phyloP scores from a whole-genome alignment of 2,797 vertebrate species.

The Poeciliopsis presidionis region DNA sequence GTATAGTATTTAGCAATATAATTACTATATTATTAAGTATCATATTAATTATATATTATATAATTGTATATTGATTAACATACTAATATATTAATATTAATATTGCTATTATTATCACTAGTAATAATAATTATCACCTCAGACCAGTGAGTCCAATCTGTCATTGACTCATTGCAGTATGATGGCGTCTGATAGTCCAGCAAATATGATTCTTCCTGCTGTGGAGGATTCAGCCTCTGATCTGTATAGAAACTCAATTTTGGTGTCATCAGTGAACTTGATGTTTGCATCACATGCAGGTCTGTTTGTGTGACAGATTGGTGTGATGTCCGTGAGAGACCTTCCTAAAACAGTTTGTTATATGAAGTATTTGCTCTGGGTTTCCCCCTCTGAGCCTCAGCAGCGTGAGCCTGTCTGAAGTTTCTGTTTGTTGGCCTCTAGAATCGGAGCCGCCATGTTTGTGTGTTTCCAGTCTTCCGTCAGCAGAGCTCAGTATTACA shows the following conservation, averaged over 20 bases:
- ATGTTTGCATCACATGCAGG: neutral
- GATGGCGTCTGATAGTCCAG: too few species aligned
- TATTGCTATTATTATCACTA: too few species aligned
- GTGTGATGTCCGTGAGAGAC: neutral
- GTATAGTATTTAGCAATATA: too few species aligned
- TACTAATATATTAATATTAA: too few species aligned
- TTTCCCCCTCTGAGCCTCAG: constrained; percentile 4
- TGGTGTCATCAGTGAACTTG: neutral
- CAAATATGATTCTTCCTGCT: neutral
- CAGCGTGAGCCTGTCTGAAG: constrained; percentile 27
- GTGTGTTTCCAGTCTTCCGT: constrained; percentile 27
- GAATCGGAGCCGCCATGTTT: constrained; percentile 34
- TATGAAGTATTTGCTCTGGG: constrained; percentile 19
- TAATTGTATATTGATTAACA: too few species aligned
- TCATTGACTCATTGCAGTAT: too few species aligned
- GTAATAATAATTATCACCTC: neutral
- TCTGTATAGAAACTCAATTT: neutral
- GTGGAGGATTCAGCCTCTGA: neutral
- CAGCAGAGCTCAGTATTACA: constrained; percentile 15
- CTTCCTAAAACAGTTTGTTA: neutral
- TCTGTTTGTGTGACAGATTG: neutral
- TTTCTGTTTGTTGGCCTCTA: constrained; percentile 52
- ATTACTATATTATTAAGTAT: too few species aligned
- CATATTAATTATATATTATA: too few species aligned
- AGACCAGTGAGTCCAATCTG: neutral